Evolutionary conservation across 64 coral and sea anemone species (phyloP), one percentile per base, ranked within the genome.

Genomic region (Hydrozoanthus tunicans): DNA sequence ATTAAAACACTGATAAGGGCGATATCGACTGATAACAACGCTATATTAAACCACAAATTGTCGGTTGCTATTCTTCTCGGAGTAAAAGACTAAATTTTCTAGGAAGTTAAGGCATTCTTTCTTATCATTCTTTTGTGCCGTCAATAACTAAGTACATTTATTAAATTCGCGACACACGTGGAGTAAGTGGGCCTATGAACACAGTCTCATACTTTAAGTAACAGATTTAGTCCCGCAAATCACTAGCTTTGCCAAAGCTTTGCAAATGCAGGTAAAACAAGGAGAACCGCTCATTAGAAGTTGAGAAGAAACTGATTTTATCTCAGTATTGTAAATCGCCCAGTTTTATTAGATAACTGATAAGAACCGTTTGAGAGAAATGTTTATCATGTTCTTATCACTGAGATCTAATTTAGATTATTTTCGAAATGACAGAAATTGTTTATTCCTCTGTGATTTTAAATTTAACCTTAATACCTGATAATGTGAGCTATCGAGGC

Each of bases 1-100:
- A 86, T 86, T 86, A 86, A 27, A 64, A 86, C n/a, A 51, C 53
- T 57, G 83, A 86, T 86, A 86, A 86, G 53, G 32, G 1, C 57
- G 51, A 70, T 70, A 73, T 73, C 83, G 15, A 2, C n/a, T 25
- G 23, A 86, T 86, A 86, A 86, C 54, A 57, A 56, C 32, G 12
- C 20, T 86, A 73, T 80, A 25, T 86, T 55, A 10, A 9, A 86
- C 65, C 65, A 17, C 6, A 53, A 11, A 58, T 86, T 56, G 54
- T 73, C 73, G 4, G 53, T 58, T 17, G n/a, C 32, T 72, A 23
- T 73, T 25, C 68, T 71, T 72, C 55, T 27, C 10, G 65, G 13
- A 82, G 83, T 25, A 59, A 86, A 58, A 24, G 10, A 59, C 56
- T 26, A 86, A 86, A 72, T 11, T 11, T 25, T 13, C 51, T 54